Evolutionary conservation across 2,888 invertebrate species (phyloP).

Genomic region (Aradus depressus): DNA sequence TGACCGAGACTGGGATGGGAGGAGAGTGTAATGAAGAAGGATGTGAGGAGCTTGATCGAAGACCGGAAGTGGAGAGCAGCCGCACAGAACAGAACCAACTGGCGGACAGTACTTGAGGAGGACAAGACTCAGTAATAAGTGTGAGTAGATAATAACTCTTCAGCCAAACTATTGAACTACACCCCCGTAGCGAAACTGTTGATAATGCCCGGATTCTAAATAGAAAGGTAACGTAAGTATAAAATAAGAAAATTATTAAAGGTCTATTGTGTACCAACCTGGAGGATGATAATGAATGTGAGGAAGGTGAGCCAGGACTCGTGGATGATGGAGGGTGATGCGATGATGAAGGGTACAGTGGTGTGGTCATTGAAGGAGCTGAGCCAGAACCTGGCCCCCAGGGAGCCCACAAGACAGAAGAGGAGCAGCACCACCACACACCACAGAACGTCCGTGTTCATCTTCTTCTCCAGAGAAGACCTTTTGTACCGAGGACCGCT

Average conservation of each 20-base stretch:
- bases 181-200: too few relatives aligned
- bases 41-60: too few relatives aligned
- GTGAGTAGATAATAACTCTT: too few relatives aligned
- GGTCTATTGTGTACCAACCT: slow-evolving; percentile 45
- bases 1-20: too few relatives aligned
- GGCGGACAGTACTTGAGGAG: too few relatives aligned
- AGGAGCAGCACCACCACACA: slow-evolving; percentile 84
- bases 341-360: slow-evolving; percentile 37
- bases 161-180: too few relatives aligned
- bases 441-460: slow-evolving; percentile 95
- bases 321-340: slow-evolving; percentile 39
- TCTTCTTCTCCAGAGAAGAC: slow-evolving; percentile 79
- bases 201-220: background rate
- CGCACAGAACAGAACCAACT: too few relatives aligned
- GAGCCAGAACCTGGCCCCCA: slow-evolving; percentile 82
- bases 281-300: slow-evolving; percentile 90
- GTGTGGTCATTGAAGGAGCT: slow-evolving; percentile 48
- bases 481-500: slow-evolving; percentile 89
- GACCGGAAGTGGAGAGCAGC: too few relatives aligned
- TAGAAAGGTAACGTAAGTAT: background rate
- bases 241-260: background rate
- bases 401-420: slow-evolving; percentile 80
- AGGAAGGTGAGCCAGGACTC: slow-evolving; percentile 84
- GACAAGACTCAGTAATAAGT: too few relatives aligned
- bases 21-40: too few relatives aligned